A percentile compares a stretch with the other conserved stretches of the same genome.
Conservation (phyloP, 2,888 invertebrate species). For the Bursaphelenchus okinawaensis region DNA sequence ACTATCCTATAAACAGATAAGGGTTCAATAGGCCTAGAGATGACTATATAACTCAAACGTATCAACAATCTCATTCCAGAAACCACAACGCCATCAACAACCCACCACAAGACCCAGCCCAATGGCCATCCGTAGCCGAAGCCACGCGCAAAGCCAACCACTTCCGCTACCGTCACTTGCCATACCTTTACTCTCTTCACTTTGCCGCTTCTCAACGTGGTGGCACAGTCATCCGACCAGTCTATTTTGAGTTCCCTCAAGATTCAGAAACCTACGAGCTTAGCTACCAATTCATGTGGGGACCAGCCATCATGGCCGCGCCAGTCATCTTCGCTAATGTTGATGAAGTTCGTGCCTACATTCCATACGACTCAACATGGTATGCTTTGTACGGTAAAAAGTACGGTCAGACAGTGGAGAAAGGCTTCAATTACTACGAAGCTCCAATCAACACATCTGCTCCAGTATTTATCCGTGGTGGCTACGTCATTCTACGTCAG, state of each 20-base stretch:
- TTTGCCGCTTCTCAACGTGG: constrained; percentile 30
- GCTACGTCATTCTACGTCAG: constrained; percentile 64
- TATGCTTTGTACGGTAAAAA: constrained; percentile 45
- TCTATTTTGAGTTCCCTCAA: constrained; percentile 37
- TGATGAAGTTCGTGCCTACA: constrained; percentile 52
- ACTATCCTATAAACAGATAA: too few species aligned
- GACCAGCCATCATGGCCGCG: constrained; percentile 43
- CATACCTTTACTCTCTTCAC: constrained; percentile 47
- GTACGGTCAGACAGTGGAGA: constrained; percentile 19
- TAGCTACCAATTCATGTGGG: constrained; percentile 54
- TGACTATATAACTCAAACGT: too few species aligned
- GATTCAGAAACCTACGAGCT: constrained; percentile 38
- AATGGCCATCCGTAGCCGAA: constrained; percentile 50
- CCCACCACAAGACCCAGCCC: constrained; percentile 49
- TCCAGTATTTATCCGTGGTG: constrained; percentile 59
- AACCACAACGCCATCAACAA: constrained; percentile 50
- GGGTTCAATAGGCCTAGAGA: too few species aligned
- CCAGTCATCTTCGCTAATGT: constrained; percentile 39
- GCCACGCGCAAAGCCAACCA: constrained; percentile 48
- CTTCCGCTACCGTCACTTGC: constrained; percentile 50
- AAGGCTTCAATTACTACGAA: constrained; percentile 36
- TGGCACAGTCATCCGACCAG: constrained; percentile 30
- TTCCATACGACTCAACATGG: constrained; percentile 58
- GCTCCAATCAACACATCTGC: constrained; percentile 38
- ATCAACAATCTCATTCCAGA: constrained; percentile 27